phyloP scores from a whole-genome alignment of 2,797 vertebrate species.

The Spinus olivaceus region DNA sequence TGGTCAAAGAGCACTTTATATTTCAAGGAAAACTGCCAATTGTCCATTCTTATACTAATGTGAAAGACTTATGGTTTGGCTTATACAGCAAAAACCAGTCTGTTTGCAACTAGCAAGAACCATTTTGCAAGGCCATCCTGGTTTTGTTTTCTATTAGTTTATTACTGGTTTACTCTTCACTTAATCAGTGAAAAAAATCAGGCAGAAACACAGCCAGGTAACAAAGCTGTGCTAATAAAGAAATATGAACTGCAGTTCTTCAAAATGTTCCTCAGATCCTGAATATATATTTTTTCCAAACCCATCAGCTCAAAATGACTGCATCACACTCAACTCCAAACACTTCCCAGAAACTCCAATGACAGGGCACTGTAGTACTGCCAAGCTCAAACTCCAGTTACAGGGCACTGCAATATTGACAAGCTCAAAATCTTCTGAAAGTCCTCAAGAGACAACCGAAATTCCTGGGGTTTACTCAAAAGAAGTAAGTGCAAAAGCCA shows the following conservation, averaged over 20 bases:
- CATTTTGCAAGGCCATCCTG: neutral
- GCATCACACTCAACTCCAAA: neutral
- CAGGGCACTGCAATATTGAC: neutral
- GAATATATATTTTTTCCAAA: neutral
- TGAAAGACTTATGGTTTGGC: neutral
- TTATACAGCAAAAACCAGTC: neutral
- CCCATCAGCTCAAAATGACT: neutral
- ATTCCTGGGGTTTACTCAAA: neutral
- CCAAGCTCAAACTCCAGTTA: neutral
- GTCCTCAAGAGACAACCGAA: neutral
- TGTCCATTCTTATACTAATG: neutral
- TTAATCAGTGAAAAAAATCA: neutral
- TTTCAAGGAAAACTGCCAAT: neutral
- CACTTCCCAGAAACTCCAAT: neutral
- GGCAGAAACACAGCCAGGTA: neutral
- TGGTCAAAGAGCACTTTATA: neutral
- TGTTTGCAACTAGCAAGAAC: neutral
- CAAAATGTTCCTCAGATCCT: neutral
- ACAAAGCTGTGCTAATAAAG: neutral
- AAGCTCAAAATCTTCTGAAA: neutral
- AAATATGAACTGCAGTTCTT: neutral
- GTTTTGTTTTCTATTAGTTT: neutral
- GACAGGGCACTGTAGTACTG: neutral
- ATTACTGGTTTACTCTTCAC: neutral
- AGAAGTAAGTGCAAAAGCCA: neutral